Base-by-base conservation (phyloP, 1,140 invertebrate species). In the Arion vulgaris region DNA sequence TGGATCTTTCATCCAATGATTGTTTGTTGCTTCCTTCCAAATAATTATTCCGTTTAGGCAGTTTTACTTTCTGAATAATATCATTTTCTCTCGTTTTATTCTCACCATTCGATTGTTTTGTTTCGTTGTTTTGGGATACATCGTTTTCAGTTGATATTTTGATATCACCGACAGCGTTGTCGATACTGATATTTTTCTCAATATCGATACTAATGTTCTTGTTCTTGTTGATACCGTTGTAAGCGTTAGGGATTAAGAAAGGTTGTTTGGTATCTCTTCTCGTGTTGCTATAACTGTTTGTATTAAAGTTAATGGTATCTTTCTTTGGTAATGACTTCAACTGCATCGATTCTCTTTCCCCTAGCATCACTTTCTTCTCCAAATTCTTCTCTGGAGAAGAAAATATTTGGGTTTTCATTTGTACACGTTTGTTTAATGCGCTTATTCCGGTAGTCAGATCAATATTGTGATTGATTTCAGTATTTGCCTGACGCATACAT, bases 311-410 rank as follows among this genome's bases (percentile, higher is more conserved):
- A 15, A 57, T 19, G 15, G 19, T 57, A n/a, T 57, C 26, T 57
- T 57, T 23, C 53, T 23, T 57, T 11, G 26, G 9, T 19, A 9
- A 4, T 15, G 19, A 9, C 53, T 4, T 57, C 19, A n/a, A 2
- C 4, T 57, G 53, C 4, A 57, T 57, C 53, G 53, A 57, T 19
- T 11, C 19, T 23, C 23, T 57, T n/a, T 57, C 53, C 23, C 9
- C 26, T n/a, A 57, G 19, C 39, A 72, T 80, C 66, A 17, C 26
- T 66, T 11, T 74, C 38, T 73, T 83, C 75, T 32, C 80, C 83
- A 32, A 66, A 74, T 28, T 80, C 68, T 41, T 15, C 81, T 82
- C 53, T 49, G 49, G 26, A 41, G 51, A n/a, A 41, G 41, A 36
- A 57, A 73, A 68, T 73, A 7, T 38, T 62, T 39, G 49, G 69